These are phyloP conservation scores for Lates japonicus DNA, from an alignment of 2,797 vertebrate genomes.

Conservation along the genomic window DNA sequence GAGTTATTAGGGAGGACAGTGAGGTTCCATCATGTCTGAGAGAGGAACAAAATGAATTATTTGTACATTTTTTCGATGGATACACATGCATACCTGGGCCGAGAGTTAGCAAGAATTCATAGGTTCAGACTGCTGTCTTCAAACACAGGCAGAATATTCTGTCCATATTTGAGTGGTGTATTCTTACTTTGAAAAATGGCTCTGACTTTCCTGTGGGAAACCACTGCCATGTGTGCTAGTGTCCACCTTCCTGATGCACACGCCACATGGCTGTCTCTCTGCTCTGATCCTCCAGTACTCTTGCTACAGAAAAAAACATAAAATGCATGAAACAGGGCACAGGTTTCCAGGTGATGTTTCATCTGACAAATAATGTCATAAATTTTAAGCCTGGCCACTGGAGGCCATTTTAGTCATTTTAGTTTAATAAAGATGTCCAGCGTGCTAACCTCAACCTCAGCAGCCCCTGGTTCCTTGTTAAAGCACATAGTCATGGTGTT, in stretches of 20 bases:
- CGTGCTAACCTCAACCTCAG: constrained; percentile 94
- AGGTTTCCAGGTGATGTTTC: constrained; percentile 19
- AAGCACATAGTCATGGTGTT: constrained; percentile 99
- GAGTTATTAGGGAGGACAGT: constrained; percentile 99
- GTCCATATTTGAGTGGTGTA: neutral
- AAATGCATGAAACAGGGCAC: constrained; percentile 10
- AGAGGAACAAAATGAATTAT: neutral
- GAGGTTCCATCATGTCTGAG: constrained; percentile 99
- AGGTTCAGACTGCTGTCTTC: neutral
- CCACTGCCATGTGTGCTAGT: constrained; percentile 98
- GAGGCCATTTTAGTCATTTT: neutral
- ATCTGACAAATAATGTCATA: neutral
- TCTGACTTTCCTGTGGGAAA: constrained; percentile 98
- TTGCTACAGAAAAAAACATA: constrained; percentile 86
- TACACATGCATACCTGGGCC: neutral
- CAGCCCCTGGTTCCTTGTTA: constrained; percentile 95
- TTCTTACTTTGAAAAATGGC: constrained; percentile 95
- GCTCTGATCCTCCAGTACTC: constrained; percentile 98
- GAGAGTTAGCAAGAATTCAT: neutral
- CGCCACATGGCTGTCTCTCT: constrained; percentile 97
- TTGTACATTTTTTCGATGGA: neutral
- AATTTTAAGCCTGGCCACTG: neutral
- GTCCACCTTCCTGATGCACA: constrained; percentile 99
- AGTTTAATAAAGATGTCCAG: neutral
- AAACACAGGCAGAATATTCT: neutral